Percentiles rank a stretch among this genome's conserved stretches.
Conservation (phyloP, 2,113 vertebrate genomes). For the Lanius collurio region DNA sequence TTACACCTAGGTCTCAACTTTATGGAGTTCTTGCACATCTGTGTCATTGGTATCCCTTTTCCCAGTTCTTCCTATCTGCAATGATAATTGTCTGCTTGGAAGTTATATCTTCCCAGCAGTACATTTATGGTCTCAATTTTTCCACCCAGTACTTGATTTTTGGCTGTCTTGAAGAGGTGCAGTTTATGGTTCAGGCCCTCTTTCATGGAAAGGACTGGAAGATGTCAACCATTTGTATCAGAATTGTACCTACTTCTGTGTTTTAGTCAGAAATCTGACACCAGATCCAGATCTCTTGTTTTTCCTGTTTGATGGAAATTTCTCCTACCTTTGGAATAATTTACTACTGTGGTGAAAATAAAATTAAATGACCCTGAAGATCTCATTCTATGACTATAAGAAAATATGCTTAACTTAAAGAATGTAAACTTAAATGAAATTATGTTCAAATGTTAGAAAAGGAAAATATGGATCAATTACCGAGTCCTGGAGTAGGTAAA, state of each 20-base stretch:
- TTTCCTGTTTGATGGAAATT: neutral
- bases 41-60: neutral
- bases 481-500: neutral
- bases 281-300: neutral
- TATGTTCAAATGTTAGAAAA: neutral
- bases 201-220: neutral
- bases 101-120: neutral
- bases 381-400: neutral
- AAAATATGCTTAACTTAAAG: neutral
- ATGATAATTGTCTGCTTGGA: neutral
- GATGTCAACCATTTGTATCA: neutral
- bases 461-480: neutral
- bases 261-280: neutral
- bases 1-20: neutral
- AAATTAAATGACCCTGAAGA: neutral
- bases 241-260: neutral
- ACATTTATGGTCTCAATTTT: neutral
- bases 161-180: neutral
- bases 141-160: neutral
- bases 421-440: neutral
- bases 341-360: neutral
- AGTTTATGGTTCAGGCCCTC: neutral
- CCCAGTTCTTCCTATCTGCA: neutral
- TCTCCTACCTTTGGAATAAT: neutral
- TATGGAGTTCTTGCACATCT: neutral